A percentile compares a stretch with the other conserved stretches of the same genome.
These are phyloP conservation scores for Hystrix cristata DNA, from an alignment of 2,113 vertebrate genomes.

Conservation along the genomic window DNA sequence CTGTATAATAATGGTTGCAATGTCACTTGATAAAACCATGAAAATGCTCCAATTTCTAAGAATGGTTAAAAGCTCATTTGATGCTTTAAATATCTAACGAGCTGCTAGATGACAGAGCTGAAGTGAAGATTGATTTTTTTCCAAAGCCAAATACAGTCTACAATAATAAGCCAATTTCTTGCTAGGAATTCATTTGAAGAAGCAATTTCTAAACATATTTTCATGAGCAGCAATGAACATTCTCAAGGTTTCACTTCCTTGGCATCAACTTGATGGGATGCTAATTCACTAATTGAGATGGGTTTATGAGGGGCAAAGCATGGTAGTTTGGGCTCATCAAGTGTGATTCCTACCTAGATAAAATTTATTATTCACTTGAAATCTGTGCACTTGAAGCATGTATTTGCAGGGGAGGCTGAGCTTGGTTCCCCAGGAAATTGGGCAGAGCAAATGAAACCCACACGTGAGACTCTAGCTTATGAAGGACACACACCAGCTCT, in stretches of 20 bases:
- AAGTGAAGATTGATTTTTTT: constrained; percentile 77
- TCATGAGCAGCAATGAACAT: constrained; percentile 67
- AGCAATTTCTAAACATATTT: constrained; percentile 78
- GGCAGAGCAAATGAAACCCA: neutral
- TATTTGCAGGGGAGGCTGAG: neutral
- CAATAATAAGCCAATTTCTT: constrained; percentile 77
- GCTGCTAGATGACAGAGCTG: constrained; percentile 63
- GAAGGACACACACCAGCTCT: neutral
- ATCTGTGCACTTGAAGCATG: neutral
- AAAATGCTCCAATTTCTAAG: constrained; percentile 77
- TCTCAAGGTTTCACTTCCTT: constrained; percentile 69
- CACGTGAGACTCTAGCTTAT: neutral
- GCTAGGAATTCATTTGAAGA: constrained; percentile 71
- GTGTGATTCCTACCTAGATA: neutral
- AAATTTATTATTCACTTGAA: neutral
- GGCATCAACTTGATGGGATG: neutral
- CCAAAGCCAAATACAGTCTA: constrained; percentile 41
- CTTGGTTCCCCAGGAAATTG: neutral
- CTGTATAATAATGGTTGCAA: constrained; percentile 77
- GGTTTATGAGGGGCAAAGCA: constrained; percentile 36
- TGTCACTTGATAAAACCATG: constrained; percentile 77
- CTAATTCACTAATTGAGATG: constrained; percentile 61
- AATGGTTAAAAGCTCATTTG: constrained; percentile 77
- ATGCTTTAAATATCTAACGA: constrained; percentile 79
- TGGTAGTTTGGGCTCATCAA: constrained; percentile 14